These are phyloP conservation scores for Schizopygopsis malacanthus DNA, from an alignment of 2,797 vertebrate genomes.

Conservation along the genomic window DNA sequence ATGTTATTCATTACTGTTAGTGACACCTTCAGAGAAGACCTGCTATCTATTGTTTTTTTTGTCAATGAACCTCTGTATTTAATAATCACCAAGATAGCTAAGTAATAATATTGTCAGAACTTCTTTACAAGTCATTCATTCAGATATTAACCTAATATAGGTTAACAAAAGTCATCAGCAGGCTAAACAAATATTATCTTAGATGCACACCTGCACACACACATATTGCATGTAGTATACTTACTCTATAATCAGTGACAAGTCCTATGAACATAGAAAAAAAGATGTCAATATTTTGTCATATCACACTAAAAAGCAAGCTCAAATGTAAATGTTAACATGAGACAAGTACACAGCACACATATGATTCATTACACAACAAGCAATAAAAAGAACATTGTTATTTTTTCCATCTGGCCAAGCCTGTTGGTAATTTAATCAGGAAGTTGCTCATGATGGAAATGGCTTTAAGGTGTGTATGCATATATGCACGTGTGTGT, in stretches of 20 bases:
- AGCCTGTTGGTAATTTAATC: slow-evolving; percentile 24
- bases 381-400: slow-evolving; percentile 40
- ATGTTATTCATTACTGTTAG: neutral
- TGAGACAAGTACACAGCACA: slow-evolving; percentile 14
- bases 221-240: slow-evolving; percentile 60
- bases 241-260: slow-evolving; percentile 89
- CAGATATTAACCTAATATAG: neutral
- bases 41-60: neutral
- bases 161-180: neutral
- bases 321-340: slow-evolving; percentile 54
- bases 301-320: neutral
- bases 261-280: slow-evolving; percentile 74
- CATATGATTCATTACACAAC: neutral
- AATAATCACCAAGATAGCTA: neutral
- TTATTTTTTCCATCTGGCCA: slow-evolving; percentile 51
- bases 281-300: neutral
- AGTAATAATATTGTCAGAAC: neutral
- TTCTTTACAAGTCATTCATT: neutral
- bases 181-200: neutral
- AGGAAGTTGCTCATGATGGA: slow-evolving; percentile 28
- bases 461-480: slow-evolving; percentile 44
- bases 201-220: neutral
- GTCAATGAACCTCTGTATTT: neutral
- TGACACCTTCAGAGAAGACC: neutral
- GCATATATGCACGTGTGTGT: neutral